Percentiles rank a stretch among this genome's conserved stretches.
Evolutionary conservation across 1,140 invertebrate genomes (phyloP).

Genomic region (Platorchestia sp.): DNA sequence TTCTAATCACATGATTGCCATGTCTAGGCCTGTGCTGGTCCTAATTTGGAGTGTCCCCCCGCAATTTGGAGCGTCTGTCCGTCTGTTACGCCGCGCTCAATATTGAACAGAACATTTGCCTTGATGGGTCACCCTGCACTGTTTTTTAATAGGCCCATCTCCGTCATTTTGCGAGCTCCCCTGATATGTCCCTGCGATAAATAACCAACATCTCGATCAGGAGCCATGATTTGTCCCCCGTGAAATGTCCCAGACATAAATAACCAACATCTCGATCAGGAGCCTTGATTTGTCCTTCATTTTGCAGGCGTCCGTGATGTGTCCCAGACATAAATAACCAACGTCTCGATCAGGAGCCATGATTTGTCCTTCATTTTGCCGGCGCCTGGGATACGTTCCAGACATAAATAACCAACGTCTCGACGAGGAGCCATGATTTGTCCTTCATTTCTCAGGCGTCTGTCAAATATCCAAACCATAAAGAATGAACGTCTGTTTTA

Average conservation of each 20-base stretch:
- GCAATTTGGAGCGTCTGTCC: conserved; percentile 1
- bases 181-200: not conserved
- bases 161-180: conserved; percentile 4
- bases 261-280: not conserved
- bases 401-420: not conserved
- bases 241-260: not conserved
- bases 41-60: not conserved
- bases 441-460: not conserved
- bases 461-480: not conserved
- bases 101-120: conserved; percentile 38
- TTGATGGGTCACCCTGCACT: not conserved
- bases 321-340: not conserved
- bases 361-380: conserved; percentile 11
- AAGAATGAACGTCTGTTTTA: conserved; percentile 1
- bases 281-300: not conserved
- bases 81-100: not conserved
- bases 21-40: not conserved
- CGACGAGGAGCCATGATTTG: not conserved
- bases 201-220: not conserved
- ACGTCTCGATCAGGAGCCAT: not conserved
- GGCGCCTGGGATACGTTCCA: not conserved
- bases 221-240: not conserved
- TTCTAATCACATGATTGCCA: conserved; percentile 43
- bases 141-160: not conserved
- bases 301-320: conserved; percentile 1